Base-by-base conservation (phyloP, 2,888 invertebrate species). In the Linyphia triangularis region DNA sequence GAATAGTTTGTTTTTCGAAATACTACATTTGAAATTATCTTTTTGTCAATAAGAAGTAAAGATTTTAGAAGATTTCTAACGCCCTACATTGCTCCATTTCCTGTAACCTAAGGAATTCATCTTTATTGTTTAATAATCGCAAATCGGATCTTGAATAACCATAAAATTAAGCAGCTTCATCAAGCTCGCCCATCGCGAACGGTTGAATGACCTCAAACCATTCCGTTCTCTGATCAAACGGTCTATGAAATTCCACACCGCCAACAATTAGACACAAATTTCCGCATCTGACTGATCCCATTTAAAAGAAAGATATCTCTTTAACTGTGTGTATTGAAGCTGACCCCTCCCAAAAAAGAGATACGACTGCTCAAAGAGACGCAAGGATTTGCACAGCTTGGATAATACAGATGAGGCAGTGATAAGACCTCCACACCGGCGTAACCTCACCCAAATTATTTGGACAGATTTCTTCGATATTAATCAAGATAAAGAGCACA, bases 201-300 rank as follows among this genome's bases (percentile, higher is more conserved):
- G 40, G 77, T 77, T 77, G 77, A 77, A 77, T 37, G 77, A 77
- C 77, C 77, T 24, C 77, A 1, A 22, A 5, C 10, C 22, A n/a
- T 40, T 13, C n/a, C n/a, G 59, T 37, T 61, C 77, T 77, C 63
- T 72, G 61, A 43, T 67, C 30, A 19, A 63, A 33, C 19, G 33
- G 73, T 10, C 26, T 75, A 67, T 26, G 28, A 51, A 78, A 79
- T 79, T 65, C 78, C 65, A 24, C 24, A 30, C 72, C 30, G 57
- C 63, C 24, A 67, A 57, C 85, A 86, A 86, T 86, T 86, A 86
- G 79, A 86, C 43, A 37, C 28, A 61, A 61, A 61, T 79, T 86
- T 73, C 85, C 79, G 79, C 78, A n/a, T 85, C 51, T 79, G 72
- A 73, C 43, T 79, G 72, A 33, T 85, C 78, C 77, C 69, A 85